phyloP scores from a whole-genome alignment of 2,888 invertebrate genomes.

The Polydrusus cervinus region DNA sequence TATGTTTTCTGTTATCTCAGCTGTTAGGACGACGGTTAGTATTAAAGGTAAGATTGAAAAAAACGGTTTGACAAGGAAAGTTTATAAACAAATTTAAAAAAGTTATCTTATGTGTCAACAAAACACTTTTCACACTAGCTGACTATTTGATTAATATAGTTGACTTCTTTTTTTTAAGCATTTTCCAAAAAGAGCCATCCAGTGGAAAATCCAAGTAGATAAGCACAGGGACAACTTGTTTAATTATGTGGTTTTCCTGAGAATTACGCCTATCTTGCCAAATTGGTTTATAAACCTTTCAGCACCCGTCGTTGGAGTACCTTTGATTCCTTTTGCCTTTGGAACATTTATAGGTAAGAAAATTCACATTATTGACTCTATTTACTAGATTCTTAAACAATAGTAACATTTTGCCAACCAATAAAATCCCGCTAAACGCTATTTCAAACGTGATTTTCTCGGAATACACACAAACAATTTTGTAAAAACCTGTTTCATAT shows the following conservation, averaged over 20 bases:
- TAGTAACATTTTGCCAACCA: too few species aligned
- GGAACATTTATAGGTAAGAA: conserved; percentile 88
- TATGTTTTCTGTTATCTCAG: conserved; percentile 95
- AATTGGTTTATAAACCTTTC: conserved; percentile 99
- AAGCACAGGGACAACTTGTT: conserved; percentile 92
- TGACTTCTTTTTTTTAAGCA: conserved; percentile 70
- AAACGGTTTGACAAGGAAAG: too few species aligned
- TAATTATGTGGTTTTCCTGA: conserved; percentile 96
- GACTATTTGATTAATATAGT: too few species aligned
- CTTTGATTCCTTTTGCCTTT: conserved; percentile 90
- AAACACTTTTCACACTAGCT: too few species aligned
- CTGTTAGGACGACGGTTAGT: conserved; percentile 91
- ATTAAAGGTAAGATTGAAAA: conserved; percentile 70
- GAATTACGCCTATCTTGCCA: conserved; percentile 97
- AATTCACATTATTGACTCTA: conserved; percentile 8
- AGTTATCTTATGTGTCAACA: too few species aligned
- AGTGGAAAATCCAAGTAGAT: conserved; percentile 89
- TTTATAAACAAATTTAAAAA: too few species aligned
- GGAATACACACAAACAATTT: too few species aligned
- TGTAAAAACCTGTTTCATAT: too few species aligned
- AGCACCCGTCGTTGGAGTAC: conserved; percentile 97
- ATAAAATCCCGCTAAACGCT: too few species aligned
- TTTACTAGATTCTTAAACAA: too few species aligned
- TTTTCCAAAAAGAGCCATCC: conserved; percentile 89
- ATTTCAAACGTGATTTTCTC: too few species aligned